Conservation (phyloP, 2,113 vertebrate genomes). For the Argyrosomus japonicus region DNA sequence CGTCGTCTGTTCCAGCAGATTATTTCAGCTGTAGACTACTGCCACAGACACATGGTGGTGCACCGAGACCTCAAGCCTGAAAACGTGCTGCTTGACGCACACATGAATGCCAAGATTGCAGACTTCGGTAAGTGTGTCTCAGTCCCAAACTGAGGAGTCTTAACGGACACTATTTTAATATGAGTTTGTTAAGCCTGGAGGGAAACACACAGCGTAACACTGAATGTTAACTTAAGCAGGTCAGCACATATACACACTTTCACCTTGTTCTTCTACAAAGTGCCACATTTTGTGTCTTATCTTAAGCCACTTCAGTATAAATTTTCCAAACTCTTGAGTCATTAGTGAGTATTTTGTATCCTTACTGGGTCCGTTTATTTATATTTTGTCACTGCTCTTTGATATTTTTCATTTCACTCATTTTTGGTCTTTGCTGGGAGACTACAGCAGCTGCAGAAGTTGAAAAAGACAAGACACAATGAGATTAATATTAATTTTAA, state of each 20-base stretch:
- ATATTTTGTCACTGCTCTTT: not conserved
- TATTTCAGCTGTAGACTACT: constrained; percentile 98
- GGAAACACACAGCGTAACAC: too few relatives aligned
- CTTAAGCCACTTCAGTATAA: too few relatives aligned
- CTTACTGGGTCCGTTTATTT: not conserved
- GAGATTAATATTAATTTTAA: not conserved
- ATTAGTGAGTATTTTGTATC: not conserved
- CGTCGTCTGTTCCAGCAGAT: constrained; percentile 98
- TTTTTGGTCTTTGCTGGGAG: constrained; percentile 6
- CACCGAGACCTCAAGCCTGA: constrained; percentile 98
- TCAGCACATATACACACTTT: too few relatives aligned
- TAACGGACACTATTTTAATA: not conserved
- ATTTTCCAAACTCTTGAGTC: too few relatives aligned
- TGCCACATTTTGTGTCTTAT: too few relatives aligned
- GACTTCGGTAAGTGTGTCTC: constrained; percentile 90
- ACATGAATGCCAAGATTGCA: constrained; percentile 99
- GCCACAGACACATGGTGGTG: constrained; percentile 99
- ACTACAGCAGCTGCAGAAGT: not conserved
- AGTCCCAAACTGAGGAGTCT: not conserved
- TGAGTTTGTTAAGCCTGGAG: not conserved
- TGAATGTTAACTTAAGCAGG: too few relatives aligned
- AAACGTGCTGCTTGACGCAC: constrained; percentile 98
- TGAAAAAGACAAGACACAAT: not conserved
- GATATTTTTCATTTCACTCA: not conserved
- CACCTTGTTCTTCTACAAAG: too few relatives aligned